phyloP scores from a whole-genome alignment of 2,113 vertebrate species.

The Alligator mississippiensis region DNA sequence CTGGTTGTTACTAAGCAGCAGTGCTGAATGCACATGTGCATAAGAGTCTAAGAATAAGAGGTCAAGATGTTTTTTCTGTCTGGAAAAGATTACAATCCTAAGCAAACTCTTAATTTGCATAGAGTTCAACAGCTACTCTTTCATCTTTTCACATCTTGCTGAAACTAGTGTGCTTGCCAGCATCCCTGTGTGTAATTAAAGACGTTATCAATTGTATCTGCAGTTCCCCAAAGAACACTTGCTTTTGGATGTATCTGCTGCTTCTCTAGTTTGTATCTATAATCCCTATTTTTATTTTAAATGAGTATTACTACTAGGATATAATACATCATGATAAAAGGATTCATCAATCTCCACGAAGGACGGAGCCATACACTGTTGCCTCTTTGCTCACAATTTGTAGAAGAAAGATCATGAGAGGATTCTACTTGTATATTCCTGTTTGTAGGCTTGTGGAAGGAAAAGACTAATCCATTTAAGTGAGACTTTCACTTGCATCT shows the following conservation, averaged over 20 bases:
- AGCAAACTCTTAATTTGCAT: not conserved
- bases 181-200: not conserved
- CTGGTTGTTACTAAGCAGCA: not conserved
- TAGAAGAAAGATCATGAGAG: no score
- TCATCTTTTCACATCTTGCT: not conserved
- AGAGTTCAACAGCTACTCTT: not conserved
- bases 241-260: not conserved
- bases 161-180: not conserved
- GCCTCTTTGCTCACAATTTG: no score
- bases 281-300: not conserved
- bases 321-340: not conserved
- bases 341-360: not conserved
- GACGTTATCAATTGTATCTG: not conserved
- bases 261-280: not conserved
- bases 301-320: no score
- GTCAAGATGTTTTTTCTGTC: not conserved
- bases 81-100: not conserved
- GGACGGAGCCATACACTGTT: not conserved
- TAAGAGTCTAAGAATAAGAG: not conserved
- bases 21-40: not conserved
- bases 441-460: not conserved
- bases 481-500: not conserved
- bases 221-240: not conserved
- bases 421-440: not conserved
- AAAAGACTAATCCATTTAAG: not conserved